Conservation (phyloP, 2,888 invertebrate genomes). For the Napeogenes sylphis region DNA sequence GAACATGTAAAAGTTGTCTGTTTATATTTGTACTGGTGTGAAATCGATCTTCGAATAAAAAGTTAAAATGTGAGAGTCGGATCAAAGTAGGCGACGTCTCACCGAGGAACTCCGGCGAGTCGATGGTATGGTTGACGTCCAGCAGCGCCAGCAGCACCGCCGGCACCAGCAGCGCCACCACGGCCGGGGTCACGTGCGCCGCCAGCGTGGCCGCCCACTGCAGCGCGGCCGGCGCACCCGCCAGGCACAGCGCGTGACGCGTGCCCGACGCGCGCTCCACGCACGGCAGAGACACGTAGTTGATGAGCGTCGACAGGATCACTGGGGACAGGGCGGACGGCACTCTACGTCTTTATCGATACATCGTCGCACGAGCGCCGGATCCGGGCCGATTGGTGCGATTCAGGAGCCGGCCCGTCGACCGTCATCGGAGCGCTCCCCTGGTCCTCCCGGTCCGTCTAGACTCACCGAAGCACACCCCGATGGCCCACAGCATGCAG, state of each 20-base stretch:
- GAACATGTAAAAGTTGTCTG: no score
- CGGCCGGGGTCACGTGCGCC: constrained; percentile 70
- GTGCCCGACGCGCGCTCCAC: constrained; percentile 79
- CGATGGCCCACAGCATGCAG: constrained; percentile 35
- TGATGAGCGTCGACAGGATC: constrained; percentile 61
- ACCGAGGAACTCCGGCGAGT: constrained; percentile 45
- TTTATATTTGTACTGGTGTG: no score
- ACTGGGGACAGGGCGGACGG: constrained; percentile 35
- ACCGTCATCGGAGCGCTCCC: no score
- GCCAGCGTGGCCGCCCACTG: constrained; percentile 81
- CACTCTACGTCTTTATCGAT: no score
- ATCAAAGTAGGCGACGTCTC: constrained; percentile 19
- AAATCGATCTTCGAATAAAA: no score
- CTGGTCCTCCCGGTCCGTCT: neutral
- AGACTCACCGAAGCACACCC: constrained; percentile 18
- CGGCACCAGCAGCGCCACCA: constrained; percentile 42
- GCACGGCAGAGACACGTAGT: constrained; percentile 79
- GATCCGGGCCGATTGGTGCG: no score
- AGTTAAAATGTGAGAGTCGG: no score
- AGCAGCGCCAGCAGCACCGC: constrained; percentile 30
- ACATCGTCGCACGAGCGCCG: no score
- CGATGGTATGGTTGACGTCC: constrained; percentile 45
- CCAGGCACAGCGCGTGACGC: constrained; percentile 82
- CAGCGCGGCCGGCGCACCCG: constrained; percentile 76
- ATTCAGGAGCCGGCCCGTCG: no score